These are phyloP conservation scores for Melanostigma gelatinosum DNA, from an alignment of 2,113 vertebrate genomes.

Conservation along the genomic window DNA sequence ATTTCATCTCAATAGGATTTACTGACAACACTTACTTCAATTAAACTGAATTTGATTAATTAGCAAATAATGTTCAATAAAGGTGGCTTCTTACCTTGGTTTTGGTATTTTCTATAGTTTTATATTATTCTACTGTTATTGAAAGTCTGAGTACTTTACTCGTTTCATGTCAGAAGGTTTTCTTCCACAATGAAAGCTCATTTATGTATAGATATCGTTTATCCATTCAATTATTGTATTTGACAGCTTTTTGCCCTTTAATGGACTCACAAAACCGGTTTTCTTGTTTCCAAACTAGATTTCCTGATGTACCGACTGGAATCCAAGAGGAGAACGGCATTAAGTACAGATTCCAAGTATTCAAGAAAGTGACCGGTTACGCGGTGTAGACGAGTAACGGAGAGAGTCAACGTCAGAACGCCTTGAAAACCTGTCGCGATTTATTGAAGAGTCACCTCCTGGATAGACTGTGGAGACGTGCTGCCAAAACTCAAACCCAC, in stretches of 20 bases:
- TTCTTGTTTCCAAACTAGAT: conserved; percentile 64
- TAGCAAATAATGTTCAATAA: not conserved
- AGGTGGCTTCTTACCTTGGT: not conserved
- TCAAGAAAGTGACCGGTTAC: conserved; percentile 68
- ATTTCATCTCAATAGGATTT: conserved; percentile 16
- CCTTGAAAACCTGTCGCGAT: not conserved
- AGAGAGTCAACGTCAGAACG: not conserved
- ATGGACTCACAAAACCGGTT: not conserved
- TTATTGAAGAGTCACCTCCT: not conserved
- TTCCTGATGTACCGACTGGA: conserved; percentile 78
- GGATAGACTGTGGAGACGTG: not conserved
- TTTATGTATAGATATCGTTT: not conserved
- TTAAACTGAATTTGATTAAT: not conserved
- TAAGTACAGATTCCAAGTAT: conserved; percentile 83
- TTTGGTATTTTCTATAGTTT: not conserved
- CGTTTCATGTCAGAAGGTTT: not conserved
- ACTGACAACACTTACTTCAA: conserved; percentile 1
- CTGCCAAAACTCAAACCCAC: not conserved
- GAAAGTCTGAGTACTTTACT: not conserved
- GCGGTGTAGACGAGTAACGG: not conserved
- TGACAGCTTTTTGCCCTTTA: not conserved
- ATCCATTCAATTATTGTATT: not conserved
- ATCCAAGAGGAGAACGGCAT: conserved; percentile 85
- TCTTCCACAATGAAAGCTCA: not conserved
- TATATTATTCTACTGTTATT: not conserved